Evolutionary conservation across 2,888 invertebrate species (phyloP), one percentile per base, ranked within the genome.

Genomic region (Dryobota labecula): DNA sequence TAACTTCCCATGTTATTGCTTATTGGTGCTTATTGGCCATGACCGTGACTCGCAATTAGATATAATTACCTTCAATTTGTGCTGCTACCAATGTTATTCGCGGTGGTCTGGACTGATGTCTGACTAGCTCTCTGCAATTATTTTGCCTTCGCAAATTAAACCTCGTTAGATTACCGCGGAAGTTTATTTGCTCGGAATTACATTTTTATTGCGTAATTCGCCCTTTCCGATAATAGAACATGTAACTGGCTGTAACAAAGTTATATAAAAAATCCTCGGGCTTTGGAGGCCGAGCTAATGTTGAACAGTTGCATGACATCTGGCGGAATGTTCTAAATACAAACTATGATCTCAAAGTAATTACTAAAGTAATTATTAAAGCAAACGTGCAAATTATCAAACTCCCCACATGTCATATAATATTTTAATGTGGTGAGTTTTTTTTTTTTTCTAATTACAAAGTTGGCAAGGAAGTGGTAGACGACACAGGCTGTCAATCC

Each of bases 21-120:
- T 95, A 94, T 95, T 94, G 94, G 93, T 95, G 95, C 94, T 95
- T 95, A 95, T 96, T 96, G 94, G 92, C 96, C 96, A 94, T 96
- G 96, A 95, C 96, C 96, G 88, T 96, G 95, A 89, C 91, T 93
- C 80, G 89, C 94, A 94, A 95, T 96, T 96, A 96, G 93, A 91
- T 92, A 90, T 94, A 94, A 96, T 96, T 96, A 95, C 92, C 93
- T 93, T 92, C 94, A 95, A 95, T 96, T 95, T 95, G 94, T 93
- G 88, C 90, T 91, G 90, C 92, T 91, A 90, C 91, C 90, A 91
- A 93, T 94, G 94, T 91, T 94, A 92, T 94, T 93, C 90, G 91
- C 92, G 85, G 88, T 89, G 88, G 89, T 90, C 93, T 91, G 90
- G 85, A 84, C 89, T 89, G 88, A 91, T 90, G 90, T 92, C 88